Evolutionary conservation across 2,888 invertebrate genomes (phyloP).

Genomic region (Lathronympha strigana): DNA sequence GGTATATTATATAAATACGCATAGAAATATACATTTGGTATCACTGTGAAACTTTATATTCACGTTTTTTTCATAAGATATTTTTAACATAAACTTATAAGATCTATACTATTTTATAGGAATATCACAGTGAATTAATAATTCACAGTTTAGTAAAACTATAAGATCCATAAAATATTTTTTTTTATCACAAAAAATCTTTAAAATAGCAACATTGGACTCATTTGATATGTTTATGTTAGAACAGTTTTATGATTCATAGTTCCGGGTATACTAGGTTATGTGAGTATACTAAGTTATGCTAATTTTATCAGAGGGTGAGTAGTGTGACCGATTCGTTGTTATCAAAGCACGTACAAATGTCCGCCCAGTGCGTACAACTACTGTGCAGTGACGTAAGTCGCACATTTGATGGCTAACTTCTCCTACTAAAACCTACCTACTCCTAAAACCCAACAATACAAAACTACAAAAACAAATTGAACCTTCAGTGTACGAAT

Average conservation of each 20-base stretch:
- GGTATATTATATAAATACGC: not conserved
- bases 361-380: not conserved
- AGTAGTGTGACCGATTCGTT: constrained; percentile 23
- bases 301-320: constrained; percentile 22
- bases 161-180: constrained; percentile 5
- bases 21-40: not conserved
- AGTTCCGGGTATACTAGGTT: constrained; percentile 10
- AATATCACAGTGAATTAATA: constrained; percentile 29
- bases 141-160: constrained; percentile 5
- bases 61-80: not conserved
- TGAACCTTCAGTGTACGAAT: no score
- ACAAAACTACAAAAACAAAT: no score
- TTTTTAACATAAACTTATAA: not conserved
- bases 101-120: not conserved
- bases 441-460: no score
- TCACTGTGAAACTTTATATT: not conserved
- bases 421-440: no score
- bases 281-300: constrained; percentile 4
- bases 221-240: constrained; percentile 37
- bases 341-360: constrained; percentile 30
- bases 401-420: not conserved
- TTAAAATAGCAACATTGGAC: constrained; percentile 14
- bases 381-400: constrained; percentile 6
- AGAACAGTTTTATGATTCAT: constrained; percentile 31
- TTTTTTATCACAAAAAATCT: constrained; percentile 8